phyloP scores from a whole-genome alignment of 2,888 invertebrate genomes.

The Eupithecia insigniata region DNA sequence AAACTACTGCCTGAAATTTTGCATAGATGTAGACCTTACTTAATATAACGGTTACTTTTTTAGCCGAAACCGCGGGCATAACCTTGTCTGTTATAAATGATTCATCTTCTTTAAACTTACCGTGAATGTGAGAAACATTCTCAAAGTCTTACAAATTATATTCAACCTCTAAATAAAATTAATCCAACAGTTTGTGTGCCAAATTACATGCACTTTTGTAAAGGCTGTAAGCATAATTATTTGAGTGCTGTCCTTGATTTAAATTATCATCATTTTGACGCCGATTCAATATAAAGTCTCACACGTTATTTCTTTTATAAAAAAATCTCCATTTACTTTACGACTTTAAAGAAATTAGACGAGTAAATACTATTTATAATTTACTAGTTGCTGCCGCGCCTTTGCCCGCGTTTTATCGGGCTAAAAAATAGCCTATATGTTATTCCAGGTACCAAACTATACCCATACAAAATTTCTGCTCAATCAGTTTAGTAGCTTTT shows the following conservation, averaged over 20 bases:
- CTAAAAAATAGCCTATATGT: too few relatives aligned
- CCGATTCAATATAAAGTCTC: not conserved
- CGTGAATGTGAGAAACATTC: not conserved
- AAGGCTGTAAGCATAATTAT: conserved; percentile 6
- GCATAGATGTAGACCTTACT: not conserved
- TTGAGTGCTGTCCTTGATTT: not conserved
- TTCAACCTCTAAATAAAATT: conserved; percentile 6
- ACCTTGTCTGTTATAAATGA: not conserved
- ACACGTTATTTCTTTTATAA: not conserved
- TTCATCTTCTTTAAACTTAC: not conserved
- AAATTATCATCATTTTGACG: not conserved
- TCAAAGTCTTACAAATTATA: not conserved
- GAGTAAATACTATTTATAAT: not conserved
- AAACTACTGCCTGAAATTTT: not conserved
- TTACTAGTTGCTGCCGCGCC: too few relatives aligned
- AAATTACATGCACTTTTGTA: conserved; percentile 8
- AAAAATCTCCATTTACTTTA: not conserved
- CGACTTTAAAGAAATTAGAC: not conserved
- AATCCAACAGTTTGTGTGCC: not conserved
- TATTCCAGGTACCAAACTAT: too few relatives aligned
- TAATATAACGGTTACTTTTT: not conserved
- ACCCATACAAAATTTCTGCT: too few relatives aligned
- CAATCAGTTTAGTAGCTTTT: too few relatives aligned
- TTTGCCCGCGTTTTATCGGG: too few relatives aligned
- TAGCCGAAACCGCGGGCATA: not conserved